A percentile compares a stretch with the other conserved stretches of the same genome.
phyloP scores from a whole-genome alignment of 2,888 invertebrate species.

The Oithona nana region DNA sequence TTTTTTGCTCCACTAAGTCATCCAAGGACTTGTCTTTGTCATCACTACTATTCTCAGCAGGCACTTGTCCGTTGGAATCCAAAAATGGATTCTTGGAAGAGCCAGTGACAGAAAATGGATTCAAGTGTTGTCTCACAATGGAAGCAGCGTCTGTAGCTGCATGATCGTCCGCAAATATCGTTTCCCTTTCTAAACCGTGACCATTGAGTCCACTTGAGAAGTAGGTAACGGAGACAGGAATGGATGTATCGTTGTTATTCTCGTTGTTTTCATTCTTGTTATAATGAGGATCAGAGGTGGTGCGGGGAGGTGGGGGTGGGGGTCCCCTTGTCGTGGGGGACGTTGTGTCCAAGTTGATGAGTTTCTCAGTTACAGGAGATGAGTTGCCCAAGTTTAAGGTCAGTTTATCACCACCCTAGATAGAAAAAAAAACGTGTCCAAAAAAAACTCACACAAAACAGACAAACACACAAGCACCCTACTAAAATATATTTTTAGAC shows the following conservation, averaged over 20 bases:
- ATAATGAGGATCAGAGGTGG: conserved; percentile 5
- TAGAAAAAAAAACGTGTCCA: neutral
- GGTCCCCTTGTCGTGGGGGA: conserved; percentile 20
- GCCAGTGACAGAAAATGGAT: conserved; percentile 9
- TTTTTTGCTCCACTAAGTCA: neutral
- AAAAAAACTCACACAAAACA: too few species aligned
- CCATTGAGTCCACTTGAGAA: conserved; percentile 35
- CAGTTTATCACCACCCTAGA: neutral
- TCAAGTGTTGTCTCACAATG: neutral
- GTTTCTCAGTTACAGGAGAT: neutral
- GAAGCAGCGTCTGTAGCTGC: neutral
- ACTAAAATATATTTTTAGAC: neutral
- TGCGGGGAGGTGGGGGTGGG: conserved; percentile 9
- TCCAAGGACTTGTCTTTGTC: neutral
- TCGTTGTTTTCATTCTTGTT: neutral
- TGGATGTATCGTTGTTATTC: conserved; percentile 9
- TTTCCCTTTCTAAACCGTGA: conserved; percentile 24
- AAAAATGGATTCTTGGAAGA: conserved; percentile 1
- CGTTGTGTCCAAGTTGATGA: conserved; percentile 19
- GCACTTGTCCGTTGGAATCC: too few species aligned
- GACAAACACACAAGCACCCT: neutral
- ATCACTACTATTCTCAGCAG: neutral
- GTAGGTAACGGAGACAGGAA: conserved; percentile 38
- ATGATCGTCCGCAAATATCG: neutral
- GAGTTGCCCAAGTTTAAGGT: neutral